These are phyloP conservation scores for Otocyon megalotis DNA, from an alignment of 2,113 vertebrate species.

Conservation along the genomic window DNA sequence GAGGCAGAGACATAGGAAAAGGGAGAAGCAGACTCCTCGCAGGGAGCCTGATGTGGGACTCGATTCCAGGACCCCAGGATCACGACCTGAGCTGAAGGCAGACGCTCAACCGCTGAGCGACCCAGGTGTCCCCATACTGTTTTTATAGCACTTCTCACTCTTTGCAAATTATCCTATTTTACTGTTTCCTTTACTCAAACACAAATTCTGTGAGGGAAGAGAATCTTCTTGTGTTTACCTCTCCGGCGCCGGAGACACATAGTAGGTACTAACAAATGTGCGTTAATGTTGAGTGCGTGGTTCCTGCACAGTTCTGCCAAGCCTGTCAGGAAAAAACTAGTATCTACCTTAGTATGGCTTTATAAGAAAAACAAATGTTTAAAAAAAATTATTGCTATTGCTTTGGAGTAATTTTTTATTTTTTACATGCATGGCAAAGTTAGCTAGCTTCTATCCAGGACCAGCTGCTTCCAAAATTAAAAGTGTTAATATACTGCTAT, in stretches of 20 bases:
- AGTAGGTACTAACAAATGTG: not conserved
- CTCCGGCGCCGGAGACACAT: not conserved
- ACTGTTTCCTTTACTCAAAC: not conserved
- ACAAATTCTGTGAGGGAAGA: not conserved
- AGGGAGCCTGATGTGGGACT: no score
- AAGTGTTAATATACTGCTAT: not conserved
- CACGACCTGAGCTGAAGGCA: no score
- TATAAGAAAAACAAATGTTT: not conserved
- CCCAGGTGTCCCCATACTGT: not conserved
- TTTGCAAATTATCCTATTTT: not conserved
- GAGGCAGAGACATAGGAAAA: no score
- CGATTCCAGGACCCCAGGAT: no score
- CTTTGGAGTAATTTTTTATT: not conserved
- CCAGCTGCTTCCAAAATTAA: not conserved
- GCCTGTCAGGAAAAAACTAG: not conserved
- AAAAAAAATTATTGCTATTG: not conserved
- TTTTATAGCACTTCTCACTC: not conserved
- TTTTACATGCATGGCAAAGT: conserved; percentile 18
- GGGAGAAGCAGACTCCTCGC: no score
- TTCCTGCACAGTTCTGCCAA: not conserved
- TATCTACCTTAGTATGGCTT: not conserved
- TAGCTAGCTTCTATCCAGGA: not conserved
- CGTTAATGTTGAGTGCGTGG: not conserved
- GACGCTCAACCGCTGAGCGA: no score
- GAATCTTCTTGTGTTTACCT: not conserved